These are phyloP conservation scores for Carterocephalus palaemon DNA, from an alignment of 2,888 invertebrate genomes.

Conservation along the genomic window DNA sequence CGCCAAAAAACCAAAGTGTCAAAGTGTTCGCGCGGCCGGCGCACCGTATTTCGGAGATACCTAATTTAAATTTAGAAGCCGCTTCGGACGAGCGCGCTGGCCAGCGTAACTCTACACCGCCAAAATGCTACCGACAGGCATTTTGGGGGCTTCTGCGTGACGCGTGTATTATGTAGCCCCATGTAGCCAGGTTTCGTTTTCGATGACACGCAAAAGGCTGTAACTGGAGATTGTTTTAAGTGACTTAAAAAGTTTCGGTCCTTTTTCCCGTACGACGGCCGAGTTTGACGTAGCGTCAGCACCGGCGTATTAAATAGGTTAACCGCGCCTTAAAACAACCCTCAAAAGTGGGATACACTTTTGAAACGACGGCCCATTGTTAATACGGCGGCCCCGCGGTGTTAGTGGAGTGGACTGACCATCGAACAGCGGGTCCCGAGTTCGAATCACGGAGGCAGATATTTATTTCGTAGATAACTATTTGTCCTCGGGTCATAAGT, in stretches of 20 bases:
- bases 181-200: slow-evolving; percentile 56
- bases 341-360: too few relatives aligned
- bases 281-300: slow-evolving; percentile 17
- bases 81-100: slow-evolving; percentile 28
- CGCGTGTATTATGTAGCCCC: slow-evolving; percentile 54
- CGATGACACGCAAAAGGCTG: slow-evolving; percentile 60
- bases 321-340: too few relatives aligned
- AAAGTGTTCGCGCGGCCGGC: slow-evolving; percentile 6
- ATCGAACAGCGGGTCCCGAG: too few relatives aligned
- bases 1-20: background rate
- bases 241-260: slow-evolving; percentile 24
- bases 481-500: too few relatives aligned
- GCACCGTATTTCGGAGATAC: slow-evolving; percentile 9
- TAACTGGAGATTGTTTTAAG: slow-evolving; percentile 52
- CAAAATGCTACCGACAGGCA: slow-evolving; percentile 72
- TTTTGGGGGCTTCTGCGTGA: slow-evolving; percentile 64
- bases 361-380: too few relatives aligned
- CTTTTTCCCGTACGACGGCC: slow-evolving; percentile 12
- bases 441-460: too few relatives aligned
- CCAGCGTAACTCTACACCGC: slow-evolving; percentile 60
- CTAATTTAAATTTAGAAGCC: slow-evolving; percentile 26
- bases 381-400: too few relatives aligned
- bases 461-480: too few relatives aligned
- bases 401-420: too few relatives aligned
- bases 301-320: too few relatives aligned